Percentiles rank a stretch among this genome's conserved stretches.
These are phyloP conservation scores for Hipparchia sbordonii DNA, from an alignment of 2,888 invertebrate genomes.

Conservation along the genomic window DNA sequence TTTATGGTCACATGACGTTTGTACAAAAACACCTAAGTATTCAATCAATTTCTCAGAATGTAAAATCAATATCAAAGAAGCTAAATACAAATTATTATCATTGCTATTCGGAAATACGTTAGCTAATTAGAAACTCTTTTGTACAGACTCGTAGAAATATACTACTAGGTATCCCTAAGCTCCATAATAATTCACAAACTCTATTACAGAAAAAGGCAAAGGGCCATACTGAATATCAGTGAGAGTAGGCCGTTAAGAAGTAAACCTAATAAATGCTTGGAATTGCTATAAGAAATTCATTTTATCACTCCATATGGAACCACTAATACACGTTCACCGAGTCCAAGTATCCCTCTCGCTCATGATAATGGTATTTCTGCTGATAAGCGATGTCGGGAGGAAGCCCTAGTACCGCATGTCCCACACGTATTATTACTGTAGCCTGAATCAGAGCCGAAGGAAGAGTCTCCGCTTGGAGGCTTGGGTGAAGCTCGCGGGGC, in stretches of 20 bases:
- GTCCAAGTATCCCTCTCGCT: slow-evolving; percentile 54
- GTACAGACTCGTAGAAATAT: slow-evolving; percentile 68
- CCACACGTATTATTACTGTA: slow-evolving; percentile 92
- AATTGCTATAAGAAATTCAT: slow-evolving; percentile 33
- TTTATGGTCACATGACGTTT: slow-evolving; percentile 69
- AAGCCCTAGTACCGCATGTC: slow-evolving; percentile 84
- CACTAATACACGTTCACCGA: slow-evolving; percentile 56
- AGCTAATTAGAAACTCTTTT: slow-evolving; percentile 48
- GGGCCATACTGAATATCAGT: slow-evolving; percentile 63
- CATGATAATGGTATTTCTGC: slow-evolving; percentile 80
- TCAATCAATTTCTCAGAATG: slow-evolving; percentile 30
- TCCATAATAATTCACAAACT: slow-evolving; percentile 45
- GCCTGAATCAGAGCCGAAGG: slow-evolving; percentile 92
- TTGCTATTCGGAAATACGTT: slow-evolving; percentile 35
- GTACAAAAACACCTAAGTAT: slow-evolving; percentile 63
- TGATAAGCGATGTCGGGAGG: slow-evolving; percentile 76
- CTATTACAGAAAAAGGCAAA: slow-evolving; percentile 62
- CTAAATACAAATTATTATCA: slow-evolving; percentile 34
- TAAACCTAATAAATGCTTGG: slow-evolving; percentile 64
- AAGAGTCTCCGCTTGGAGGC: slow-evolving; percentile 88
- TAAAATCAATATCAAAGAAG: slow-evolving; percentile 35
- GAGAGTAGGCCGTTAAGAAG: slow-evolving; percentile 62
- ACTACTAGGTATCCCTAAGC: slow-evolving; percentile 53
- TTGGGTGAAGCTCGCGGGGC: slow-evolving; percentile 80
- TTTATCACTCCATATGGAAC: slow-evolving; percentile 40